Evolutionary conservation across 2,888 invertebrate genomes (phyloP), one percentile per base, ranked within the genome.

Genomic region (Apotomis betuletana): DNA sequence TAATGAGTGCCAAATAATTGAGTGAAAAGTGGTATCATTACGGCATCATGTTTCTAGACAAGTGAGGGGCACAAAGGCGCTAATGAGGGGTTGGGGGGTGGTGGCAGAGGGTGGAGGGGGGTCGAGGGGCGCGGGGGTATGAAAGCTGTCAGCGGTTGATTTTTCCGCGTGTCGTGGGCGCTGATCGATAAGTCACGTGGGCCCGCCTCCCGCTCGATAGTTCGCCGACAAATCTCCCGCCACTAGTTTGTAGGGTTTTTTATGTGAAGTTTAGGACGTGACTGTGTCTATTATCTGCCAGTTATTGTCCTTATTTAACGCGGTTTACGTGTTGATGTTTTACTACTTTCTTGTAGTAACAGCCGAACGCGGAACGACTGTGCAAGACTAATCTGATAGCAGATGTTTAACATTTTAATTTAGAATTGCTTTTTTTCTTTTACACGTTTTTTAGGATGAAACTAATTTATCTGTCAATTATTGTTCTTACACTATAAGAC

Each of bases 101-200:
- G 70, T 76, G 49, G 49, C 49, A 71, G 77, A 61, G 68, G 80
- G 69, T 73, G 67, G 70, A 69, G 73, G 64, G 70, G 60, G 44
- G 75, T 41, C 41, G 6, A 61, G 69, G 74, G 73, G 76, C 81
- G 87, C 87, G 85, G 87, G 86, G 84, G 87, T 86, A 88, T 89
- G 91, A 90, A 91, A 90, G 91, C 92, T 92, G 92, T 92, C 92
- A 92, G 91, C 91, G 92, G 92, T 91, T 92, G 92, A 93, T 93
- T 93, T 92, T 92, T 92, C 92, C 90, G 90, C 91, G 92, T 92
- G 92, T 91, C 91, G 91, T 90, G 91, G 89, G 90, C 89, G 86
- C 84, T 92, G 92, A 92, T 93, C 92, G 92, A 93, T 93, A 92
- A 92, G 91, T 92, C 92, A 92, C 92, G 92, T 91, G 92, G 90